Percentiles rank a stretch among this genome's conserved stretches.
Evolutionary conservation across 2,888 invertebrate genomes (phyloP).

Genomic region (Mantis religiosa): DNA sequence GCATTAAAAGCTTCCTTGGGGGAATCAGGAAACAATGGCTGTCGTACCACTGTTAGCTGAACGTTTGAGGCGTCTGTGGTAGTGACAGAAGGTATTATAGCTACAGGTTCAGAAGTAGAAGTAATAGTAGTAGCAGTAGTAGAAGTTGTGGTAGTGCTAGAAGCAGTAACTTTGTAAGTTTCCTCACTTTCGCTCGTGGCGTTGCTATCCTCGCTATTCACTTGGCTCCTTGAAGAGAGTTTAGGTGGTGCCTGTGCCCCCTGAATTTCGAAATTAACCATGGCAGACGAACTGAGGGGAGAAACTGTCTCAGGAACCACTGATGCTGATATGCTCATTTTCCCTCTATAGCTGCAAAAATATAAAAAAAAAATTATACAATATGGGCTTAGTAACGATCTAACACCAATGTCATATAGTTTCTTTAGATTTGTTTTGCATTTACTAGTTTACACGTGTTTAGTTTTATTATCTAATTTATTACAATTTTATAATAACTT

Average conservation of each 20-base stretch:
- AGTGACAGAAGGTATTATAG: neutral
- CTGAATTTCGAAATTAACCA: too few species aligned
- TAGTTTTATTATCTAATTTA: too few species aligned
- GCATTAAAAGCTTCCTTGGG: constrained; percentile 20
- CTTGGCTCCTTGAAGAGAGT: constrained; percentile 6
- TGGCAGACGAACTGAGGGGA: neutral
- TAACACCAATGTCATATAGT: too few species aligned
- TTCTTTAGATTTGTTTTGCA: too few species aligned
- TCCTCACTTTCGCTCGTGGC: constrained; percentile 42
- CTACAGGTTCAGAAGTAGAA: neutral
- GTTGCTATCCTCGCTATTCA: constrained; percentile 31
- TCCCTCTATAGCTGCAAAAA: neutral
- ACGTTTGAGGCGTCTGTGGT: neutral
- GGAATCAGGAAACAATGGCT: constrained; percentile 26
- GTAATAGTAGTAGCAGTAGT: too few species aligned
- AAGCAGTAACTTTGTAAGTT: constrained; percentile 31
- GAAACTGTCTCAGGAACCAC: neutral
- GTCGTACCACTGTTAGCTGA: constrained; percentile 17
- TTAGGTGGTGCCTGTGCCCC: neutral
- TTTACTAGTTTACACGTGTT: too few species aligned
- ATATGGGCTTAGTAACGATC: too few species aligned
- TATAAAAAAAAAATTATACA: neutral
- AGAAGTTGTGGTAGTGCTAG: too few species aligned
- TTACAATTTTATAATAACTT: too few species aligned
- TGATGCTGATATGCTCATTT: neutral